These are phyloP conservation scores for Dasyurus viverrinus DNA, from an alignment of 2,113 vertebrate genomes.

Conservation along the genomic window DNA sequence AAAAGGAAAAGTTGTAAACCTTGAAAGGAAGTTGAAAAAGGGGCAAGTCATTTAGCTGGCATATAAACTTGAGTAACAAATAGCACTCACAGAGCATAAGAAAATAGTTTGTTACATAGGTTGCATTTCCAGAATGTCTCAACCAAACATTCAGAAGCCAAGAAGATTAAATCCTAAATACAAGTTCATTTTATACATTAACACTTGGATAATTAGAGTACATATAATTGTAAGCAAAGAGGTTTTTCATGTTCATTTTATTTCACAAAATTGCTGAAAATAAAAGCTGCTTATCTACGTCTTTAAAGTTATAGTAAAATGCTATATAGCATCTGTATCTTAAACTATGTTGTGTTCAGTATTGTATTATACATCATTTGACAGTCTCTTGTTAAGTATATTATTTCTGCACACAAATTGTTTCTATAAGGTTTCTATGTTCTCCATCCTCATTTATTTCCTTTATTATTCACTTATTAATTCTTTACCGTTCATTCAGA, in stretches of 20 bases:
- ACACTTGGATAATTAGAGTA: background rate
- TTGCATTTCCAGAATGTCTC: background rate
- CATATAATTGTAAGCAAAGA: background rate
- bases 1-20: background rate
- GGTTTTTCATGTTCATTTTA: background rate
- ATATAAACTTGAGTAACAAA: background rate
- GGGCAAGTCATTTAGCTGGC: background rate
- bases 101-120: background rate
- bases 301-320: background rate
- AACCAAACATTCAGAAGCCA: background rate
- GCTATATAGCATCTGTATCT: background rate
- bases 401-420: background rate
- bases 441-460: background rate
- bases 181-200: no score
- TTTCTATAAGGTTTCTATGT: background rate
- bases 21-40: background rate
- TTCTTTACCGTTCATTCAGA: background rate
- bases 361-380: background rate
- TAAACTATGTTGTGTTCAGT: background rate
- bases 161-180: no score
- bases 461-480: background rate
- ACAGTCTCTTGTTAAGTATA: background rate
- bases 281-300: background rate
- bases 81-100: background rate
- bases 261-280: background rate